Evolutionary conservation across 2,797 vertebrate genomes (phyloP).

Genomic region (Danio kyathit): DNA sequence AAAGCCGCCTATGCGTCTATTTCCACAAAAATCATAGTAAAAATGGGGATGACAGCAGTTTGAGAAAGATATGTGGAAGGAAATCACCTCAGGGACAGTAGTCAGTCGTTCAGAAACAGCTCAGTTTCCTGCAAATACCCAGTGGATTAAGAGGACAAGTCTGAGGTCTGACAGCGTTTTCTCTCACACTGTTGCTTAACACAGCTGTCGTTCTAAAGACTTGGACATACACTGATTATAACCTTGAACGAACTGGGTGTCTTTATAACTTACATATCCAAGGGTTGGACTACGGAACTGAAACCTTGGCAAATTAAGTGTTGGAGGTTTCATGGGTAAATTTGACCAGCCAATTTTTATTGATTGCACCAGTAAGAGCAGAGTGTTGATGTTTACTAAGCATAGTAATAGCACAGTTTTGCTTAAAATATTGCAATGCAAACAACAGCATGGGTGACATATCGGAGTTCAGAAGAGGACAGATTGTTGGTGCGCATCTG

Average conservation of each 20-base stretch:
- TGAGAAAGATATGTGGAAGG: slow-evolving; percentile 34
- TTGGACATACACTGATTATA: background rate
- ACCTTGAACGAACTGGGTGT: background rate
- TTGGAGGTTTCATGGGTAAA: too few species aligned
- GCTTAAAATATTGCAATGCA: too few species aligned
- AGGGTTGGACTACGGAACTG: too few species aligned
- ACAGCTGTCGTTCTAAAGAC: slow-evolving; percentile 26
- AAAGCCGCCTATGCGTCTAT: background rate
- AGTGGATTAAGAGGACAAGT: slow-evolving; percentile 54
- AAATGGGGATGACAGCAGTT: slow-evolving; percentile 16
- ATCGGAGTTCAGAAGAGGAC: too few species aligned
- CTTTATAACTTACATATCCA: background rate
- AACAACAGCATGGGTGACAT: too few species aligned
- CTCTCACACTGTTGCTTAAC: slow-evolving; percentile 35
- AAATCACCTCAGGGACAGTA: slow-evolving; percentile 47
- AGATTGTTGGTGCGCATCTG: too few species aligned
- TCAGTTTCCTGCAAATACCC: slow-evolving; percentile 66
- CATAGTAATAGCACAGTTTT: too few species aligned
- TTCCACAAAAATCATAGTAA: background rate
- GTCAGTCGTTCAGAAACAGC: slow-evolving; percentile 44
- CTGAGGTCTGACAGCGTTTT: slow-evolving; percentile 37
- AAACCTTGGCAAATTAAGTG: too few species aligned
- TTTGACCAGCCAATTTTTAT: too few species aligned
- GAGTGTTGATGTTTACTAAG: too few species aligned
- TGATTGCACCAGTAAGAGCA: too few species aligned